Evolutionary conservation across 2,888 invertebrate species (phyloP).

Genomic region (Hofmannophila pseudospretella): DNA sequence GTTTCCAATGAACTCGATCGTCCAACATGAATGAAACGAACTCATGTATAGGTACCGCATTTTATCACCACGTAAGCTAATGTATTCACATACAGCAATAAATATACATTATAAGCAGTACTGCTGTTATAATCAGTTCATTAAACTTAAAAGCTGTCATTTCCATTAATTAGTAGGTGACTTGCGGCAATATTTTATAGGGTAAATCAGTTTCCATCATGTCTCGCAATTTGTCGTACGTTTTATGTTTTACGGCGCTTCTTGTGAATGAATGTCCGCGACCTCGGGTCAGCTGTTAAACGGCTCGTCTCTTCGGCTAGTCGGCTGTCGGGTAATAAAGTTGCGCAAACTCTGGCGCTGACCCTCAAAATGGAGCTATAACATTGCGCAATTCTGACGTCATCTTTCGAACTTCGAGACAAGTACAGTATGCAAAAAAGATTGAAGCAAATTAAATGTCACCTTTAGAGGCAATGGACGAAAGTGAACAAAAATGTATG

Average conservation of each 20-base stretch:
- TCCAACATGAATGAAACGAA: constrained; percentile 8
- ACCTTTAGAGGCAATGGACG: too few relatives aligned
- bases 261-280: not conserved
- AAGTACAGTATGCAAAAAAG: too few relatives aligned
- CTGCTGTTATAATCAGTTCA: not conserved
- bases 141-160: constrained; percentile 1
- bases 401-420: too few relatives aligned
- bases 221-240: not conserved
- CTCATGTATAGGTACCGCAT: constrained; percentile 10
- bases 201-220: not conserved
- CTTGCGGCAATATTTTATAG: not conserved
- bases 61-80: constrained; percentile 17
- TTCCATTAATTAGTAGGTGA: constrained; percentile 1
- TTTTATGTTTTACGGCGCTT: not conserved
- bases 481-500: too few relatives aligned
- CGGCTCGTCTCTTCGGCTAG: too few relatives aligned
- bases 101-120: constrained; percentile 16
- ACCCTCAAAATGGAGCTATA: too few relatives aligned
- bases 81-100: constrained; percentile 22
- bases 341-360: too few relatives aligned
- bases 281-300: not conserved
- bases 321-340: too few relatives aligned
- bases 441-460: too few relatives aligned
- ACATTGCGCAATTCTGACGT: too few relatives aligned
- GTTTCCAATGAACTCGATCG: too few relatives aligned